Conservation (phyloP, 2,797 vertebrate species). For the Leptoclinus maculatus region DNA sequence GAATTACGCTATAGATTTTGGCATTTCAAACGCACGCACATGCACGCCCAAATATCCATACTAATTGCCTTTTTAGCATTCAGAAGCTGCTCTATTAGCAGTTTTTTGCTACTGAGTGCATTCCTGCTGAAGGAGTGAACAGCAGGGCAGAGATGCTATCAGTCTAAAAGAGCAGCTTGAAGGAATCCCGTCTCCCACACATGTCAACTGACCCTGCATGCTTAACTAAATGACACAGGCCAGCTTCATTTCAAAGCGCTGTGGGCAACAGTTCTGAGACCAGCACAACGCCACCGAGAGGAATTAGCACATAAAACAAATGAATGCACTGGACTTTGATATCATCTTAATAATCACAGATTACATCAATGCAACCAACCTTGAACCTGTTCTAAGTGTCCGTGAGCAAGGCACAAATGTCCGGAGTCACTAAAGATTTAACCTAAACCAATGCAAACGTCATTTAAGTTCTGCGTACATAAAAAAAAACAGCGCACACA, state of each 20-base stretch:
- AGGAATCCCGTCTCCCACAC: constrained; percentile 45
- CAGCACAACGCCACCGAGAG: not conserved
- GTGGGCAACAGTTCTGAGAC: constrained; percentile 5
- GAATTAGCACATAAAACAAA: constrained; percentile 19
- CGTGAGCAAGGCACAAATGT: not conserved
- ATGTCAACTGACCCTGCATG: constrained; percentile 26
- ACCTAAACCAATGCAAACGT: constrained; percentile 2
- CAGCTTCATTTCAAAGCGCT: constrained; percentile 26
- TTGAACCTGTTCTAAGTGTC: not conserved
- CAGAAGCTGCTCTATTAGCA: constrained; percentile 56
- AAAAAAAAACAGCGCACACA: not conserved
- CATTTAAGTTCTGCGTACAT: not conserved
- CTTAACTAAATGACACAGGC: constrained; percentile 28
- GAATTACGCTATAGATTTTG: constrained; percentile 73
- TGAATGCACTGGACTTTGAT: not conserved
- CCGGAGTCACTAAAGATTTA: not conserved
- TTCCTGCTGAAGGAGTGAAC: constrained; percentile 34
- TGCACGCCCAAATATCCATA: constrained; percentile 62
- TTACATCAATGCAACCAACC: not conserved
- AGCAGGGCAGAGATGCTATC: constrained; percentile 23
- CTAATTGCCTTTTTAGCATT: constrained; percentile 78
- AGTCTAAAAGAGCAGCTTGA: constrained; percentile 26
- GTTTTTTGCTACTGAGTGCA: constrained; percentile 41
- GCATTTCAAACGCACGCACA: constrained; percentile 65
- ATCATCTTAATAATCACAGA: constrained; percentile 15